A percentile compares a stretch with the other conserved stretches of the same genome.
Evolutionary conservation across 2,797 vertebrate species (phyloP).

Genomic region (Halcyon leucocephala): DNA sequence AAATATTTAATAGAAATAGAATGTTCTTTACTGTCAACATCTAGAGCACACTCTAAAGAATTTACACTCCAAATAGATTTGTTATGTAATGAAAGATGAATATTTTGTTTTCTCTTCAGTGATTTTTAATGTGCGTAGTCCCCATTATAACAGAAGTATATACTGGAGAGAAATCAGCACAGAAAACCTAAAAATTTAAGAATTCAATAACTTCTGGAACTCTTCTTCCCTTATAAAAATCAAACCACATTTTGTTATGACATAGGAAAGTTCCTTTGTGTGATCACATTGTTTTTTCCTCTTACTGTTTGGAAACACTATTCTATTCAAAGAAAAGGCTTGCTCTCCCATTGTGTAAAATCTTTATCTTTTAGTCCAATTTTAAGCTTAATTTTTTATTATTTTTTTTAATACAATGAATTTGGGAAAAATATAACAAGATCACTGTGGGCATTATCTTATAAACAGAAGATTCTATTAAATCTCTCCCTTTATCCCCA

Average conservation of each 20-base stretch:
- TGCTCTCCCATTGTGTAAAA: background rate
- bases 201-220: background rate
- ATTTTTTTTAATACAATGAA: background rate
- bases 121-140: background rate
- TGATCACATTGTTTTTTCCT: background rate
- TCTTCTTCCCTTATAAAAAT: background rate
- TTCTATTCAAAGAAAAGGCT: background rate
- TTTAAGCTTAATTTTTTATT: background rate
- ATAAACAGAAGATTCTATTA: background rate
- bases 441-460: background rate
- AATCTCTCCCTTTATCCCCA: background rate
- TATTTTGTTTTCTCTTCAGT: background rate
- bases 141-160: background rate
- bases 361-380: background rate
- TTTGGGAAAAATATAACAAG: background rate
- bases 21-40: background rate
- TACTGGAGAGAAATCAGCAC: background rate
- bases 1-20: background rate
- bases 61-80: background rate
- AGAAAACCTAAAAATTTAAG: background rate
- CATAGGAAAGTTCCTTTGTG: background rate
- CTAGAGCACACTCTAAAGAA: background rate
- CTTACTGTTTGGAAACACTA: background rate
- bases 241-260: background rate
- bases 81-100: background rate